These are phyloP conservation scores for Cyrtonyx montezumae DNA, from an alignment of 2,113 vertebrate genomes.

Conservation along the genomic window DNA sequence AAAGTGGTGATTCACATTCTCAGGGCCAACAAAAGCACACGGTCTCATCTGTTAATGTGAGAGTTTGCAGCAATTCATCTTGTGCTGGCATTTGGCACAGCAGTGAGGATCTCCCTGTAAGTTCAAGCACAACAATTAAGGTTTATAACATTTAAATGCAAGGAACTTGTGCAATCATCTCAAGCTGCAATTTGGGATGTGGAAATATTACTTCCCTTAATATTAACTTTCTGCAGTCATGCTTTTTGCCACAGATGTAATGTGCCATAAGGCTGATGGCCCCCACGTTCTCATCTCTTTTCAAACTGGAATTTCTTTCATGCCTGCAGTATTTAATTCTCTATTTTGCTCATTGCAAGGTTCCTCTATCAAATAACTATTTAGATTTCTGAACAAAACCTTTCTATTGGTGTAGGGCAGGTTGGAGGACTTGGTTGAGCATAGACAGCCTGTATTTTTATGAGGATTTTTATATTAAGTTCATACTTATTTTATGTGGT, in stretches of 20 bases:
- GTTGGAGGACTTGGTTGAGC: not conserved
- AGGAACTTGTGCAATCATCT: constrained; percentile 26
- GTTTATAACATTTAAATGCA: not conserved
- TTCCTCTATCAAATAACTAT: not conserved
- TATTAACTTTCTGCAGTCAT: not conserved
- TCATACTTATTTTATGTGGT: constrained; percentile 24
- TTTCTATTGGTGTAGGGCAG: not conserved
- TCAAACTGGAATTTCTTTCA: not conserved
- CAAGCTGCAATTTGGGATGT: not conserved
- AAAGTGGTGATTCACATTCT: not conserved
- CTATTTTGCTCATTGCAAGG: not conserved
- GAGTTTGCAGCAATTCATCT: not conserved
- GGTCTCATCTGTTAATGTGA: not conserved
- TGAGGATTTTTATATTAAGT: constrained; percentile 40
- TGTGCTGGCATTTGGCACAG: not conserved
- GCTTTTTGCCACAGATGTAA: not conserved
- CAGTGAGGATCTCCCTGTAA: not conserved
- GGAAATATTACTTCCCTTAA: not conserved
- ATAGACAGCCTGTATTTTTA: constrained; percentile 6
- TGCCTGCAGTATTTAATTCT: constrained; percentile 8
- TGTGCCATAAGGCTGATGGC: not conserved
- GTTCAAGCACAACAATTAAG: not conserved
- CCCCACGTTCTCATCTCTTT: not conserved
- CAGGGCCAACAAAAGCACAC: not conserved
- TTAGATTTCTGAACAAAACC: constrained; percentile 5